These are phyloP conservation scores for Megalops cyprinoides DNA, from an alignment of 2,797 vertebrate genomes.

Conservation along the genomic window DNA sequence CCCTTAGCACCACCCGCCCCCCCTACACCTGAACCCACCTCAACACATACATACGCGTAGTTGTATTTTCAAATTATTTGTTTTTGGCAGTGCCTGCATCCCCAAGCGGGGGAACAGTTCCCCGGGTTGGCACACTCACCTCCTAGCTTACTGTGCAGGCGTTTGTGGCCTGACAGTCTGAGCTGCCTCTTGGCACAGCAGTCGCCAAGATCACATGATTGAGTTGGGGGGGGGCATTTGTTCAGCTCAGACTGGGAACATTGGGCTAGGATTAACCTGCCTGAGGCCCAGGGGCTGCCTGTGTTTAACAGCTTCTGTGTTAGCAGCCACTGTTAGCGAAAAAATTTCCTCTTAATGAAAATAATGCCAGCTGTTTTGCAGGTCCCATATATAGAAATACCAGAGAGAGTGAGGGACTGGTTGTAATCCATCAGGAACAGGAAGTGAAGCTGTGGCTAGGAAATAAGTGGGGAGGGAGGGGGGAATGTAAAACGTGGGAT, in stretches of 20 bases:
- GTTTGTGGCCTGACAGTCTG: background rate
- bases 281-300: slow-evolving; percentile 39
- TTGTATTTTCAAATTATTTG: background rate
- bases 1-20: too few species aligned
- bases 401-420: background rate
- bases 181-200: background rate
- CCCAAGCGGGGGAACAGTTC: background rate
- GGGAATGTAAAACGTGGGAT: slow-evolving; percentile 11
- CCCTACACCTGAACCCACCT: too few species aligned
- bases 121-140: background rate
- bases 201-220: background rate
- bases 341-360: slow-evolving; percentile 4
- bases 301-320: slow-evolving; percentile 10
- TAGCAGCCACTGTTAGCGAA: background rate
- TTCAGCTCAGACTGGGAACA: slow-evolving; percentile 8
- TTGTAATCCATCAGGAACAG: background rate
- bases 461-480: background rate
- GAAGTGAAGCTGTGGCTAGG: background rate
- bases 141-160: background rate
- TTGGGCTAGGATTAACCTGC: slow-evolving; percentile 42
- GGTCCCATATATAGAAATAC: slow-evolving; percentile 30
- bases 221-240: background rate
- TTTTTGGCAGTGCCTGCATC: background rate
- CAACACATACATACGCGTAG: background rate
- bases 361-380: slow-evolving; percentile 44